Percentiles rank a stretch among this genome's conserved stretches.
Evolutionary conservation across 2,113 vertebrate species (phyloP).

Genomic region (Felis chaus): DNA sequence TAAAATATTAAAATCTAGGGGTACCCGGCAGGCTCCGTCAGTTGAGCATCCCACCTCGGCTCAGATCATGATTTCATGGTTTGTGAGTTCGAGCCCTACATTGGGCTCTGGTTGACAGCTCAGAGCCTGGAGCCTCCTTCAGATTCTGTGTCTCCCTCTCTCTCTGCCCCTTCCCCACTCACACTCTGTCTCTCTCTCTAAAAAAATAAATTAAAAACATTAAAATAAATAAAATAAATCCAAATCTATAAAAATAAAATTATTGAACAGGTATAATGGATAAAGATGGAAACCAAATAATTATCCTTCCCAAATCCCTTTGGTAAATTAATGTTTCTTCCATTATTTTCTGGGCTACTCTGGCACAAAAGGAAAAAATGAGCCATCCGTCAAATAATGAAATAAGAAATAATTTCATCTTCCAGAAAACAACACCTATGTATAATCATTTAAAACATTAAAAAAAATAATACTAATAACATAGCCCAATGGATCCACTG

Average conservation of each 20-base stretch:
- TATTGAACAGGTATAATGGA: background rate
- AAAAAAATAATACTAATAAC: background rate
- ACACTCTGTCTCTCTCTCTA: background rate
- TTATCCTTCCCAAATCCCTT: background rate
- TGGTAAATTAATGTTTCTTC: background rate
- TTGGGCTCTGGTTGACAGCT: background rate
- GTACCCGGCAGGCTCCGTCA: background rate
- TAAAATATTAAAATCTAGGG: background rate
- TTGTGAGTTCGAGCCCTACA: background rate
- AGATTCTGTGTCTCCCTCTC: background rate
- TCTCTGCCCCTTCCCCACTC: background rate
- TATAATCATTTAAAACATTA: background rate
- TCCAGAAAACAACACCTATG: background rate
- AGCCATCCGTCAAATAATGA: background rate
- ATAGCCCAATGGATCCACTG: background rate
- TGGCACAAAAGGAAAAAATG: background rate
- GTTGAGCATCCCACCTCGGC: background rate
- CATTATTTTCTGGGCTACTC: background rate
- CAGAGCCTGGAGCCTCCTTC: background rate
- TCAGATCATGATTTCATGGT: background rate
- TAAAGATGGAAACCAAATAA: background rate
- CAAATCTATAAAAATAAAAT: conserved; percentile 2
- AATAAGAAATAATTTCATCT: background rate
- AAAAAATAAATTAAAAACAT: background rate
- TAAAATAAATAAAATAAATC: background rate